phyloP scores from a whole-genome alignment of 2,888 invertebrate genomes.

The Clivina fossor region DNA sequence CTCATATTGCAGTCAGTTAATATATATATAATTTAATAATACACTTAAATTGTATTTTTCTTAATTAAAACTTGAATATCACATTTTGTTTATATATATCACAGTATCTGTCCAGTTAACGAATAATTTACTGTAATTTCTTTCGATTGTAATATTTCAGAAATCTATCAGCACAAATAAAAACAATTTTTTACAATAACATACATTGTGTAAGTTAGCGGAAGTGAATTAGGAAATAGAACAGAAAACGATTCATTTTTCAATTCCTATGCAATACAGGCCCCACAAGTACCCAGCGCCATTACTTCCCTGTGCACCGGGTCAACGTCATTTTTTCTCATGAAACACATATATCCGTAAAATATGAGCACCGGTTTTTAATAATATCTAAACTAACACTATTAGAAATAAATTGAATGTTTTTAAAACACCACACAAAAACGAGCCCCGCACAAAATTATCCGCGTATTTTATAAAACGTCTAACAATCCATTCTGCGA shows the following conservation, averaged over 20 bases:
- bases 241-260: constrained; percentile 36
- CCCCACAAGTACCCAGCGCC: constrained; percentile 43
- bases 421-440: constrained; percentile 27
- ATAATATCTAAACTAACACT: constrained; percentile 11
- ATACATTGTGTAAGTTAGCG: constrained; percentile 28
- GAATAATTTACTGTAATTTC: constrained; percentile 19
- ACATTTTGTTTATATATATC: constrained; percentile 49
- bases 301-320: constrained; percentile 45
- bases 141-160: constrained; percentile 17
- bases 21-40: constrained; percentile 15
- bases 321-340: constrained; percentile 45
- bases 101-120: constrained; percentile 42
- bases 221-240: constrained; percentile 17
- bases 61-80: constrained; percentile 41
- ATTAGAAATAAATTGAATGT: constrained; percentile 16
- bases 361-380: constrained; percentile 17
- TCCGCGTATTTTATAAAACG: constrained; percentile 32
- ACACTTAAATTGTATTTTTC: constrained; percentile 25
- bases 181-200: constrained; percentile 22
- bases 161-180: constrained; percentile 24
- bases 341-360: constrained; percentile 21
- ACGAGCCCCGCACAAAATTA: constrained; percentile 22
- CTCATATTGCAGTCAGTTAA: constrained; percentile 23
- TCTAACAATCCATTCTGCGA: constrained; percentile 33
- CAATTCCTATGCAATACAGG: constrained; percentile 37